phyloP scores from a whole-genome alignment of 2,888 invertebrate species.

The Caenorhabditis drosophilae region DNA sequence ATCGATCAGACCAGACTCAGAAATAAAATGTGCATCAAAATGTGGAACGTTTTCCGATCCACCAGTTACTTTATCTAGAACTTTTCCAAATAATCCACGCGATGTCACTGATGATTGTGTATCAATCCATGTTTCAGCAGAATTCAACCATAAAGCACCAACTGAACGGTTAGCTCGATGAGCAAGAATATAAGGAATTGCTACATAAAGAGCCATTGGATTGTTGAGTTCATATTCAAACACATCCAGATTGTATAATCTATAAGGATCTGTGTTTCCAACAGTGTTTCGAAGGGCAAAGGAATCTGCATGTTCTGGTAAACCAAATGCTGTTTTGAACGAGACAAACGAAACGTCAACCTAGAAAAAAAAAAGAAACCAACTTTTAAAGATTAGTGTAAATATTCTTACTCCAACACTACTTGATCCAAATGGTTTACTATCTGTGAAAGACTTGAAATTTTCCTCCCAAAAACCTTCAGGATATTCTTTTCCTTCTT shows the following conservation, averaged over 20 bases:
- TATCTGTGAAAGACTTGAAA: slow-evolving; percentile 91
- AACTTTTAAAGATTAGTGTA: too few species aligned
- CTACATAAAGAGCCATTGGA: slow-evolving; percentile 93
- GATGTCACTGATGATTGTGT: slow-evolving; percentile 65
- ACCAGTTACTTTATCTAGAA: slow-evolving; percentile 70
- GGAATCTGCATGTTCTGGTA: slow-evolving; percentile 95
- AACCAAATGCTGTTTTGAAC: slow-evolving; percentile 88
- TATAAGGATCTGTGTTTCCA: slow-evolving; percentile 47
- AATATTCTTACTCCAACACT: slow-evolving; percentile 44
- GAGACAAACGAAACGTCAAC: slow-evolving; percentile 84
- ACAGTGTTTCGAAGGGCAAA: slow-evolving; percentile 85
- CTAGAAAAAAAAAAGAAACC: slow-evolving; percentile 76
- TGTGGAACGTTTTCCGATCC: slow-evolving; percentile 67
- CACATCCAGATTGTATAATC: slow-evolving; percentile 94
- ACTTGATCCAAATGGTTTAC: slow-evolving; percentile 81
- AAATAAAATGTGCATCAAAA: slow-evolving; percentile 84
- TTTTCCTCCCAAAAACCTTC: slow-evolving; percentile 91
- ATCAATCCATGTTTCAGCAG: slow-evolving; percentile 98
- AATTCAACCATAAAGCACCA: slow-evolving; percentile 79
- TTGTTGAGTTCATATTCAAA: slow-evolving; percentile 95
- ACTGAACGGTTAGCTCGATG: slow-evolving; percentile 76
- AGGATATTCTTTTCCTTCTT: slow-evolving; percentile 62
- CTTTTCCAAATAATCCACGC: slow-evolving; percentile 47
- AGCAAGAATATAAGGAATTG: slow-evolving; percentile 89
- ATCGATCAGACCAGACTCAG: slow-evolving; percentile 91